Evolutionary conservation across 2,797 vertebrate species (phyloP).

Genomic region (Phylloscopus collybita): DNA sequence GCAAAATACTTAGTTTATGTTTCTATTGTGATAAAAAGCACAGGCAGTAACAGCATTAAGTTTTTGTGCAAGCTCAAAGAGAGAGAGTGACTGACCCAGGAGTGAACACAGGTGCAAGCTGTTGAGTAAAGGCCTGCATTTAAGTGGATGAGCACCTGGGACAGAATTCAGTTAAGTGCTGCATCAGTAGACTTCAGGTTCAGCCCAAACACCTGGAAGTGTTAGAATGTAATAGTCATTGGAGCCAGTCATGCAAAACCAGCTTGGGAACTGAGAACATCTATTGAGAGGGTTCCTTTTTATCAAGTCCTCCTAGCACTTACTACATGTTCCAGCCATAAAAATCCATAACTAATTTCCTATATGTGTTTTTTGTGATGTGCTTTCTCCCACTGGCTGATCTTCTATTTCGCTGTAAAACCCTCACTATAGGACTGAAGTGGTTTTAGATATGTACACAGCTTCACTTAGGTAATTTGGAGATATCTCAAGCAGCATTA

Average conservation of each 20-base stretch:
- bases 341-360: neutral
- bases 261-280: neutral
- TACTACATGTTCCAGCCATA: neutral
- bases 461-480: neutral
- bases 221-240: neutral
- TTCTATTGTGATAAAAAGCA: neutral
- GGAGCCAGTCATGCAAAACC: neutral
- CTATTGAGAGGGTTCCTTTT: neutral
- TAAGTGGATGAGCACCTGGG: neutral
- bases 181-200: neutral
- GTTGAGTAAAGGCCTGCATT: neutral
- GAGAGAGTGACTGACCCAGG: neutral
- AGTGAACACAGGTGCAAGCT: neutral
- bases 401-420: neutral
- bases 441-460: neutral
- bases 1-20: neutral
- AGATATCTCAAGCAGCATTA: conserved; percentile 17
- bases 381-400: neutral
- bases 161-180: neutral
- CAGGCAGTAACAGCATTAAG: neutral
- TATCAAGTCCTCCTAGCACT: neutral
- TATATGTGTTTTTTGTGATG: neutral
- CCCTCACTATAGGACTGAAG: neutral
- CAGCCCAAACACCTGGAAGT: neutral
- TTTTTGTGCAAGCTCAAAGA: neutral